Conservation (phyloP, 2,888 invertebrate species). For the Caenorhabditis wallacei region DNA sequence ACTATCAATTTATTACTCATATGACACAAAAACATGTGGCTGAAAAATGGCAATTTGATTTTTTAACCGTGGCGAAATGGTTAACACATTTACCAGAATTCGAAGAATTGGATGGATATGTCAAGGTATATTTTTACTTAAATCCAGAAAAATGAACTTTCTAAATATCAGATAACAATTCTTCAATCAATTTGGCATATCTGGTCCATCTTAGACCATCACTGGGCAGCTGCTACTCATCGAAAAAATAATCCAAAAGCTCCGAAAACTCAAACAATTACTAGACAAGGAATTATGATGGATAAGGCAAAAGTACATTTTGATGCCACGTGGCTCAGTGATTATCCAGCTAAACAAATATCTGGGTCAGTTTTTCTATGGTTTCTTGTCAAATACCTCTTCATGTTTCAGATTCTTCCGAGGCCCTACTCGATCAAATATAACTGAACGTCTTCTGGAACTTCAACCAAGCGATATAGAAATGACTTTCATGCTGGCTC, state of each 20-base stretch:
- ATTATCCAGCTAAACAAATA: constrained; percentile 14
- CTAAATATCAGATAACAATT: constrained; percentile 38
- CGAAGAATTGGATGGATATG: constrained; percentile 18
- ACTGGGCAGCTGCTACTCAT: neutral
- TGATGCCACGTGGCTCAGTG: constrained; percentile 30
- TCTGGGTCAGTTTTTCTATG: constrained; percentile 4
- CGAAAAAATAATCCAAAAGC: constrained; percentile 26
- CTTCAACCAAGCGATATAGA: constrained; percentile 43
- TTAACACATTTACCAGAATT: constrained; percentile 61
- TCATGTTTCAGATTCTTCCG: constrained; percentile 28
- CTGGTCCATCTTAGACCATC: constrained; percentile 26
- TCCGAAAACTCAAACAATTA: constrained; percentile 10
- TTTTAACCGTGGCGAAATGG: constrained; percentile 55
- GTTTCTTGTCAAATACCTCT: neutral
- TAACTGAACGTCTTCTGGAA: constrained; percentile 31
- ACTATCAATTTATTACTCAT: constrained; percentile 2
- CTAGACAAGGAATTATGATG: constrained; percentile 4
- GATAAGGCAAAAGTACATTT: constrained; percentile 18
- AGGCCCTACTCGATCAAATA: neutral
- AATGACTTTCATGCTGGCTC: constrained; percentile 59
- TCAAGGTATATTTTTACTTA: constrained; percentile 29
- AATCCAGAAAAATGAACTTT: neutral
- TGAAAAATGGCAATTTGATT: constrained; percentile 25
- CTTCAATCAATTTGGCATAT: constrained; percentile 54
- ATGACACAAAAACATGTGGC: neutral